phyloP scores from a whole-genome alignment of 64 coral and sea anemone species.

The Pocillopora verrucosa region DNA sequence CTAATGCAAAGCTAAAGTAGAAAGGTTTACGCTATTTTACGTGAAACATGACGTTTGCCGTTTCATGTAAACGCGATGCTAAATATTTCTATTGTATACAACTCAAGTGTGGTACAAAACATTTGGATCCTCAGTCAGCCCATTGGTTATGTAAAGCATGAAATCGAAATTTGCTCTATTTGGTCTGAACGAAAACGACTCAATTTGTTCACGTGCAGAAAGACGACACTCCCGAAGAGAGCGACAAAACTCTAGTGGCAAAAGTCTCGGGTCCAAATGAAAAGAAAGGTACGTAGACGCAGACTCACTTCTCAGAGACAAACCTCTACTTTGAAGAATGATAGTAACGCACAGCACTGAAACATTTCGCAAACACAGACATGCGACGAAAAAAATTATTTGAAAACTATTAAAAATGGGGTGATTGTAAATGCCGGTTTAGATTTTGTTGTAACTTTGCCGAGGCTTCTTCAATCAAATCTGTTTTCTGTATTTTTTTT shows the following conservation, averaged over 20 bases:
- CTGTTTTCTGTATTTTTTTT: background rate
- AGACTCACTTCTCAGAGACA: background rate
- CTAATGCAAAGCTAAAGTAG: no score
- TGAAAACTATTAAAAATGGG: no score
- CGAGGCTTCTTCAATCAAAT: background rate
- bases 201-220: background rate
- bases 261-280: background rate
- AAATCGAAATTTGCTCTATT: no score
- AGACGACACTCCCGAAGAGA: background rate
- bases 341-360: background rate
- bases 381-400: no score
- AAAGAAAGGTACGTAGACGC: constrained; percentile 10
- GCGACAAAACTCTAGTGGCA: background rate
- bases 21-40: no score
- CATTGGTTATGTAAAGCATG: no score
- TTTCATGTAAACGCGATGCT: no score
- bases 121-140: no score
- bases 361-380: background rate
- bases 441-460: background rate
- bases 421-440: background rate
- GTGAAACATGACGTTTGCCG: no score
- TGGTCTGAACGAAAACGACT: background rate
- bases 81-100: no score
- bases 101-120: no score
- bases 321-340: background rate